Conservation (phyloP, 2,888 invertebrate species). For the Ennomos quercinarius region DNA sequence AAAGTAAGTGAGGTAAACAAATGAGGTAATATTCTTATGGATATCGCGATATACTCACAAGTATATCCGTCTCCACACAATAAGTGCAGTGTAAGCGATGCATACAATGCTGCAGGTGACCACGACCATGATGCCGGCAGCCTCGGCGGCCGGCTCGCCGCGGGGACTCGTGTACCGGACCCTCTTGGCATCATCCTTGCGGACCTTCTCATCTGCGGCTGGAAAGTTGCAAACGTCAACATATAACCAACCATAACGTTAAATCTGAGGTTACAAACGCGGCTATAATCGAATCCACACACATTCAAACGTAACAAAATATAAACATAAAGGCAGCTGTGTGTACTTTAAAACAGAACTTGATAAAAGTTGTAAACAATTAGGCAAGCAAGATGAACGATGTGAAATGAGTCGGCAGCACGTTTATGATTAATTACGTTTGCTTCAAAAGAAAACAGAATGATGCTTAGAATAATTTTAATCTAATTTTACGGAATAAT, state of each 20-base stretch:
- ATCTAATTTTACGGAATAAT: not conserved
- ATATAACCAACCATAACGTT: not conserved
- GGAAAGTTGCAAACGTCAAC: conserved; percentile 21
- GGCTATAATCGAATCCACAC: too few relatives aligned
- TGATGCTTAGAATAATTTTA: not conserved
- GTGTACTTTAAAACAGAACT: too few relatives aligned
- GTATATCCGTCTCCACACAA: conserved; percentile 77
- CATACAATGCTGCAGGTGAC: conserved; percentile 74
- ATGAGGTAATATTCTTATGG: too few relatives aligned
- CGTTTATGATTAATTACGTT: too few relatives aligned
- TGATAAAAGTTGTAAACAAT: too few relatives aligned
- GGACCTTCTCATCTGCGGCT: conserved; percentile 57
- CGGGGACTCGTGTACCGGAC: conserved; percentile 48
- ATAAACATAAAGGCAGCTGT: too few relatives aligned
- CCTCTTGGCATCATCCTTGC: conserved; percentile 64
- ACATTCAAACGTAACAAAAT: too few relatives aligned
- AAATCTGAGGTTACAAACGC: too few relatives aligned
- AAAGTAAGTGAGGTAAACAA: too few relatives aligned
- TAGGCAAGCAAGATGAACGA: too few relatives aligned
- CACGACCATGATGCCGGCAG: conserved; percentile 76
- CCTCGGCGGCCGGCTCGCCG: conserved; percentile 67
- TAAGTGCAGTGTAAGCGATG: conserved; percentile 71
- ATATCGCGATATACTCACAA: conserved; percentile 58
- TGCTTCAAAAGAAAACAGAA: too few relatives aligned
- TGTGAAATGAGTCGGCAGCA: too few relatives aligned